Percentiles rank a stretch among this genome's conserved stretches.
phyloP scores from a whole-genome alignment of 2,797 vertebrate species.

The Psittacula echo region DNA sequence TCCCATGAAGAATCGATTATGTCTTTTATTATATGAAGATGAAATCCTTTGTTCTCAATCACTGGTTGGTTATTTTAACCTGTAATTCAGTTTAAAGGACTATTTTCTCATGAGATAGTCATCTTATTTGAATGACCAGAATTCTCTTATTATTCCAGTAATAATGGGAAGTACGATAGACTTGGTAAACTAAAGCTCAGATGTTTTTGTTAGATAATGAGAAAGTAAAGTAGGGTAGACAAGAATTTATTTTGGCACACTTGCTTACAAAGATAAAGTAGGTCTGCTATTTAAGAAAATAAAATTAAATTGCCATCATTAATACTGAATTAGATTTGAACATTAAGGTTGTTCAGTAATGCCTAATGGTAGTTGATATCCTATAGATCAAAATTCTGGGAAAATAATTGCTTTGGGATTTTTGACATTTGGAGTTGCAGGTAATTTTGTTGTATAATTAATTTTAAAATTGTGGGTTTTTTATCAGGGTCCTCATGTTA shows the following conservation, averaged over 20 bases:
- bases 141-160: conserved; percentile 10
- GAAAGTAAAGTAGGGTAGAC: not conserved
- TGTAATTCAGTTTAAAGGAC: not conserved
- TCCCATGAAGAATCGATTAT: not conserved
- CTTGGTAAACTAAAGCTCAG: not conserved
- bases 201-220: conserved; percentile 35
- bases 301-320: conserved; percentile 33
- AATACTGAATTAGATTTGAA: not conserved
- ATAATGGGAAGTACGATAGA: not conserved
- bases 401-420: conserved; percentile 25
- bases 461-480: not conserved
- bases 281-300: conserved; percentile 8
- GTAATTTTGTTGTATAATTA: not conserved
- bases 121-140: conserved; percentile 39
- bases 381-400: not conserved
- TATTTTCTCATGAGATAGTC: conserved; percentile 32
- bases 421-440: not conserved
- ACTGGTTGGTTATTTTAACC: conserved; percentile 11
- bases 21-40: not conserved
- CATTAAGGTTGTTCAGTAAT: not conserved
- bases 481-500: not conserved
- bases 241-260: conserved; percentile 43
- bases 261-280: not conserved
- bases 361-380: not conserved
- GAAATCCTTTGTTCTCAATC: not conserved